Percentiles rank a stretch among this genome's conserved stretches.
These are phyloP conservation scores for Tragelaphus scriptus DNA, from an alignment of 2,113 vertebrate species.

Conservation along the genomic window DNA sequence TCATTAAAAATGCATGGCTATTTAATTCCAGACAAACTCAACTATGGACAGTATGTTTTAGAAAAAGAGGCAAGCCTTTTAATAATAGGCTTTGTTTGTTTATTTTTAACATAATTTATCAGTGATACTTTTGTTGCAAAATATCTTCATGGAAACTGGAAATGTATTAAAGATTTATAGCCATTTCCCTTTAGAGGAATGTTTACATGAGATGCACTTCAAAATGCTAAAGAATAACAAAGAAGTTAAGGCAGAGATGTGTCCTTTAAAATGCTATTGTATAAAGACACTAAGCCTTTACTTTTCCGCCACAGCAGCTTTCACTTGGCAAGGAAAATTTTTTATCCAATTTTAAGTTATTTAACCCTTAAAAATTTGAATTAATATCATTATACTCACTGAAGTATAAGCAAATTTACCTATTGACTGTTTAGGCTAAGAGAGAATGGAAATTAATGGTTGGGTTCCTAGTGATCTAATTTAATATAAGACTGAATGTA, in stretches of 20 bases:
- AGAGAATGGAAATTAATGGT: neutral
- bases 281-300: slow-evolving; percentile 3
- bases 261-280: neutral
- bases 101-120: slow-evolving; percentile 76
- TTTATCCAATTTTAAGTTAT: slow-evolving; percentile 48
- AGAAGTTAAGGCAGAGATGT: slow-evolving; percentile 45
- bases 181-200: slow-evolving; percentile 62
- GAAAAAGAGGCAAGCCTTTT: slow-evolving; percentile 69
- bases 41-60: slow-evolving; percentile 48
- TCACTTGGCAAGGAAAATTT: slow-evolving; percentile 64
- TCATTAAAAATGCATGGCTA: slow-evolving; percentile 78
- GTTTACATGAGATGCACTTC: slow-evolving; percentile 55
- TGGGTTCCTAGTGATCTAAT: neutral
- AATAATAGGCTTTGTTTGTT: slow-evolving; percentile 73
- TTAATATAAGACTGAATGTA: neutral
- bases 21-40: slow-evolving; percentile 77
- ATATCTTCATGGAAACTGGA: slow-evolving; percentile 53
- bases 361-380: slow-evolving; percentile 26
- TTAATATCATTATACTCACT: neutral
- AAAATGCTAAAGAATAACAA: slow-evolving; percentile 50
- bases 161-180: slow-evolving; percentile 78
- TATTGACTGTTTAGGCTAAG: neutral
- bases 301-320: slow-evolving; percentile 7
- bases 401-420: neutral
- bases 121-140: slow-evolving; percentile 70